Conservation (phyloP, 2,113 vertebrate species). For the Platysteira castanea region DNA sequence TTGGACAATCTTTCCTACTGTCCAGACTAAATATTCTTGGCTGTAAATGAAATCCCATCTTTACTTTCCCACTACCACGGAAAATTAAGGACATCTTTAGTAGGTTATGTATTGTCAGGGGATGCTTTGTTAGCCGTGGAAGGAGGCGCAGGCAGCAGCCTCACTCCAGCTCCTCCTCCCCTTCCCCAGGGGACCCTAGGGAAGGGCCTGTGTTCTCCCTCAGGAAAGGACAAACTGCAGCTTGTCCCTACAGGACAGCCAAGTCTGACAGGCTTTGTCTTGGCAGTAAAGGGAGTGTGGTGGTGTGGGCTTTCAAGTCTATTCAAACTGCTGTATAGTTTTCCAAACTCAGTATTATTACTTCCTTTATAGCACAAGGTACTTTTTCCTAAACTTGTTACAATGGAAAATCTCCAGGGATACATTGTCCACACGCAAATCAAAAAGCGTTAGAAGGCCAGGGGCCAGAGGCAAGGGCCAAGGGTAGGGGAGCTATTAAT, state of each 20-base stretch:
- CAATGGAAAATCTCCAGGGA: conserved; percentile 61
- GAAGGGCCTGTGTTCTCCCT: neutral
- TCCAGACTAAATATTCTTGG: neutral
- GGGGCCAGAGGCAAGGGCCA: neutral
- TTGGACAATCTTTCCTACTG: neutral
- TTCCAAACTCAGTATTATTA: conserved; percentile 68
- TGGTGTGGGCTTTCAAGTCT: conserved; percentile 59
- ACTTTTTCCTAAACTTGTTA: conserved; percentile 56
- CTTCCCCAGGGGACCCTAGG: neutral
- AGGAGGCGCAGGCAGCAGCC: neutral
- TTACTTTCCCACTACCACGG: neutral
- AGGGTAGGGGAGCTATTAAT: conserved; percentile 16
- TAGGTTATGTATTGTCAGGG: neutral
- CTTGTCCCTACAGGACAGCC: neutral
- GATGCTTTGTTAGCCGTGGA: neutral
- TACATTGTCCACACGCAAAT: neutral
- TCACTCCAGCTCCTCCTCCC: neutral
- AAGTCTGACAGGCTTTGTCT: conserved; percentile 37
- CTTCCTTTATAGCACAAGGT: conserved; percentile 67
- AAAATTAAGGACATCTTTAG: neutral
- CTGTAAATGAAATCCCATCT: neutral
- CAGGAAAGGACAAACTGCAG: conserved; percentile 1
- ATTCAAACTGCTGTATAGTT: conserved; percentile 51
- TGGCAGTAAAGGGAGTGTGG: conserved; percentile 2
- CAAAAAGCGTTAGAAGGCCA: conserved; percentile 24